These are phyloP conservation scores for Aplocera efformata DNA, from an alignment of 2,888 invertebrate genomes.

Conservation along the genomic window DNA sequence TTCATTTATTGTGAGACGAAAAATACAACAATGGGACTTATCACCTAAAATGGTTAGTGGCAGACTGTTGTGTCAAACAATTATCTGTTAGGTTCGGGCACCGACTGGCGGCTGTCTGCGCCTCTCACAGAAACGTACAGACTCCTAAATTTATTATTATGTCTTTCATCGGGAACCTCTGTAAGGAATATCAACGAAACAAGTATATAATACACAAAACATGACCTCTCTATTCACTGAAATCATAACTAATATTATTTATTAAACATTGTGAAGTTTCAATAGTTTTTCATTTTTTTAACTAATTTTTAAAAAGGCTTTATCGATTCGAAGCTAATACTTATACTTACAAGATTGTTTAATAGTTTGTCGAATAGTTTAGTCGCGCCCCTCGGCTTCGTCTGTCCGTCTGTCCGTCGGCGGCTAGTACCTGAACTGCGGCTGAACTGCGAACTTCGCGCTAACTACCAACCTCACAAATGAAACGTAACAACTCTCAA, in stretches of 20 bases:
- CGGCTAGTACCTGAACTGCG: slow-evolving; percentile 15
- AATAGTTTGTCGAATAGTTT: slow-evolving; percentile 63
- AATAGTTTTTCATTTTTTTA: slow-evolving; percentile 70
- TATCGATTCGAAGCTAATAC: slow-evolving; percentile 80
- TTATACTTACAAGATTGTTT: slow-evolving; percentile 79
- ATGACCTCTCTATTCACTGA: slow-evolving; percentile 70
- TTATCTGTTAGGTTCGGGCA: slow-evolving; percentile 49
- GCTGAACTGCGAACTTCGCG: slow-evolving; percentile 15
- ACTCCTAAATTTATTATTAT: slow-evolving; percentile 67
- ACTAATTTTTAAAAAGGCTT: slow-evolving; percentile 78
- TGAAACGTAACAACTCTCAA: slow-evolving; percentile 75
- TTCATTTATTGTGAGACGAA: slow-evolving; percentile 81
- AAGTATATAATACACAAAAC: slow-evolving; percentile 67
- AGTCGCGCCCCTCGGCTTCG: slow-evolving; percentile 51
- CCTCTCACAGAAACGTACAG: slow-evolving; percentile 38
- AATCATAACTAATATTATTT: slow-evolving; percentile 72
- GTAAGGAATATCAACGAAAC: slow-evolving; percentile 77
- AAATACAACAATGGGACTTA: slow-evolving; percentile 81
- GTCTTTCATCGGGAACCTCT: slow-evolving; percentile 78
- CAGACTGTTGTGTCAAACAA: slow-evolving; percentile 77
- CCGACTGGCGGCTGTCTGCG: slow-evolving; percentile 26
- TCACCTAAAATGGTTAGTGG: slow-evolving; percentile 79
- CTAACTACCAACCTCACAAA: slow-evolving; percentile 59
- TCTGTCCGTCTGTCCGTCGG: slow-evolving; percentile 12
- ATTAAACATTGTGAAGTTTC: slow-evolving; percentile 74